Evolutionary conservation across 2,888 invertebrate species (phyloP), one percentile per base, ranked within the genome.

Genomic region (Pasiphila rectangulata): DNA sequence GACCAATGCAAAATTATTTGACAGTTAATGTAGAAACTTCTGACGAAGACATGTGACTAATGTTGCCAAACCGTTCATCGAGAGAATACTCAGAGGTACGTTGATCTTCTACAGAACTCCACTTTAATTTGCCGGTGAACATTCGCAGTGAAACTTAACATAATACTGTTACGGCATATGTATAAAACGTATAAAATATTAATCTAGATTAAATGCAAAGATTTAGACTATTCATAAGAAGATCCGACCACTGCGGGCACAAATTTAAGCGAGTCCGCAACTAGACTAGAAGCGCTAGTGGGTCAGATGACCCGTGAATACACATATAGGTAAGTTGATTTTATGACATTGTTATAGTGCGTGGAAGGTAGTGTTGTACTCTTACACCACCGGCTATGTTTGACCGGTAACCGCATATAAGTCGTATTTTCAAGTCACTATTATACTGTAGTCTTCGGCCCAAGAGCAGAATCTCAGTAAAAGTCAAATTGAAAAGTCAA

Each of bases 211-310:
- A 85, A 85, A 87, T 84, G 86, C 84, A 77, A 83, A 86, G 83
- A 84, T 75, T 73, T 82, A 84, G 85, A 85, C 83, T 81, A 78
- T 76, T 86, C 85, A 86, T 85, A 85, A 85, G 85, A 82, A 72
- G 64, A 65, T 63, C 56, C 61, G 64, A 67, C 58, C 49, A 66
- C 69, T 70, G 74, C 56, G 65, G 65, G 64, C 59, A 57, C 67
- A 67, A n/a, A 67, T 79, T 69, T 70, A 81, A 83, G 85, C 83
- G 78, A 75, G 74, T 69, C 74, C 81, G 83, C 83, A 75, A 84
- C 81, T 85, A 83, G 67, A 67, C 84, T 86, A 85, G 79, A 85
- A 86, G 86, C 86, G 67, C 69, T 75, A 70, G 76, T 74, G 76
- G 69, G 79, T 32, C 17, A 10, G 17, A 16, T 17, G 10, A 17